Evolutionary conservation across 2,113 vertebrate genomes (phyloP).

Genomic region (Struthidea cinerea): DNA sequence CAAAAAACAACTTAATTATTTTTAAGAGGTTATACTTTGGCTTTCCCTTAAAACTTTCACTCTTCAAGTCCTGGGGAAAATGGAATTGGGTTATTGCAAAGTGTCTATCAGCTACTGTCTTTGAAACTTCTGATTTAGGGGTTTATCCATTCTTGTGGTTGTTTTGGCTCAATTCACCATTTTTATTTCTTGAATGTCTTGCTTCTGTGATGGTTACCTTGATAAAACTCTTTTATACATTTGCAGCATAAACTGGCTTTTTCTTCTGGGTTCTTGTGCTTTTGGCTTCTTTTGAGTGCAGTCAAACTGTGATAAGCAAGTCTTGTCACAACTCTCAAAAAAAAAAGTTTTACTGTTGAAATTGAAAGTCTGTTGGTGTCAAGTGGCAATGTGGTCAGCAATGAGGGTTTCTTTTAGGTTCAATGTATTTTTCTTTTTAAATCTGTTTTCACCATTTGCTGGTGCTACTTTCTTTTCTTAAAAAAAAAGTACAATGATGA

Average conservation of each 20-base stretch:
- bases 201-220: background rate
- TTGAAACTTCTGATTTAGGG: background rate
- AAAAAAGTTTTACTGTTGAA: background rate
- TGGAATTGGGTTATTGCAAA: background rate
- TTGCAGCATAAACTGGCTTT: background rate
- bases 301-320: background rate
- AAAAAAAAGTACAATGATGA: background rate
- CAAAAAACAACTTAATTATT: background rate
- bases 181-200: background rate
- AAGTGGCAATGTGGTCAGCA: background rate
- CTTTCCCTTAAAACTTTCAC: background rate
- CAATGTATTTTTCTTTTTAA: background rate
- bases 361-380: background rate
- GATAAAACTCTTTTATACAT: background rate
- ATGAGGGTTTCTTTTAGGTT: background rate
- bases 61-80: background rate
- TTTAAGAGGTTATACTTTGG: background rate
- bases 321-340: background rate
- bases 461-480: background rate
- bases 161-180: background rate
- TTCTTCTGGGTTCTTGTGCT: background rate
- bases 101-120: background rate
- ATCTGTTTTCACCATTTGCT: background rate
- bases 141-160: background rate
- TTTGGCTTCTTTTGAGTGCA: background rate